Percentiles rank a stretch among this genome's conserved stretches.
Conservation (phyloP, 1,140 invertebrate genomes). For the Drosophila suzukii region DNA sequence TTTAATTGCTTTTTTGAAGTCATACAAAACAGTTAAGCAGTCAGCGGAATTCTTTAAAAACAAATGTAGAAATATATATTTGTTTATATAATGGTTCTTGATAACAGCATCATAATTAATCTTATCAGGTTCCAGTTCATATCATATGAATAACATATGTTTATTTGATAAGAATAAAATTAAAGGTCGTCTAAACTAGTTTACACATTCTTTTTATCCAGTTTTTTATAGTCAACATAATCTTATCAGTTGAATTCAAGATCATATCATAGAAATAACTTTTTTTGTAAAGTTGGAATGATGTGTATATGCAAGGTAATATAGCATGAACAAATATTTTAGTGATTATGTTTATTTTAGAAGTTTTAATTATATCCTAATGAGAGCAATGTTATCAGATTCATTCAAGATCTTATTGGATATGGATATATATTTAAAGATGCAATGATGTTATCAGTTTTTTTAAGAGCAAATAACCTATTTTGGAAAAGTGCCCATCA, state of each 20-base stretch:
- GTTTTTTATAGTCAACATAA: not conserved
- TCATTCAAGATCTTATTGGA: too few relatives aligned
- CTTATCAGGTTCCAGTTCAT: slow-evolving; percentile 15
- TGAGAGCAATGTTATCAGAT: too few relatives aligned
- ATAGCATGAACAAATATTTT: too few relatives aligned
- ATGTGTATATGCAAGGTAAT: too few relatives aligned
- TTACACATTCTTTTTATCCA: not conserved
- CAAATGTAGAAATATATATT: not conserved
- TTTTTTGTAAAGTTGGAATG: not conserved
- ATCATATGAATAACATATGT: too few relatives aligned
- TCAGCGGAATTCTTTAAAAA: not conserved
- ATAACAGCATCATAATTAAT: not conserved
- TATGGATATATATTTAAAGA: too few relatives aligned
- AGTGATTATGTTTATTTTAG: too few relatives aligned
- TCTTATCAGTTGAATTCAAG: slow-evolving; percentile 12
- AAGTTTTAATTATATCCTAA: too few relatives aligned
- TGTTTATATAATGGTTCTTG: not conserved
- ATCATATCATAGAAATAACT: not conserved
- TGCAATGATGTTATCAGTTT: too few relatives aligned
- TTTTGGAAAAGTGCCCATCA: too few relatives aligned
- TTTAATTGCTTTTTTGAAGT: not conserved
- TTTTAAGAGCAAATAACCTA: too few relatives aligned
- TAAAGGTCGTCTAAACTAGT: too few relatives aligned
- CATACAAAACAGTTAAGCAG: not conserved
- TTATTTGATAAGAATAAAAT: not conserved